phyloP scores from a whole-genome alignment of 2,888 invertebrate species.

The Venusia cambrica region DNA sequence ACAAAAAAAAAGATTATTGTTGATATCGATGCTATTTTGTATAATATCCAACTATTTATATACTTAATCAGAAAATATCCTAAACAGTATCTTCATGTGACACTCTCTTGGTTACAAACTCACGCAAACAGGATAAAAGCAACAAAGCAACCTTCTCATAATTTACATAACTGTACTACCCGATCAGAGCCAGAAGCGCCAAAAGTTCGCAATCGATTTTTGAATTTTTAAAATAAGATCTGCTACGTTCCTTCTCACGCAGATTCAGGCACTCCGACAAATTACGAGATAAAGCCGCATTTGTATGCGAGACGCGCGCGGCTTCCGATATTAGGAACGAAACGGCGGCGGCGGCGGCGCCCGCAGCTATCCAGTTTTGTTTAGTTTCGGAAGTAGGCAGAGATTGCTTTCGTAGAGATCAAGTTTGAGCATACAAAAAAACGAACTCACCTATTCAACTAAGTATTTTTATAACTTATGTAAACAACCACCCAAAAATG shows the following conservation, averaged over 20 bases:
- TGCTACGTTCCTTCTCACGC: slow-evolving; percentile 24
- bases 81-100: no score
- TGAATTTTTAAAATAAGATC: slow-evolving; percentile 27
- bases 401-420: slow-evolving; percentile 7
- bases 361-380: slow-evolving; percentile 15
- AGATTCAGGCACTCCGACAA: slow-evolving; percentile 40
- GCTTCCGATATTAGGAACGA: slow-evolving; percentile 50
- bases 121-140: no score
- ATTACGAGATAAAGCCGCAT: slow-evolving; percentile 50
- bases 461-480: no score
- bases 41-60: no score
- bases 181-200: background rate
- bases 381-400: slow-evolving; percentile 17
- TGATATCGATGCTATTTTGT: no score
- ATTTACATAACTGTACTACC: no score
- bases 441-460: no score
- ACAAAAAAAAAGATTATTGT: no score
- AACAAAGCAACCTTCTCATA: no score
- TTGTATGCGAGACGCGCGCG: slow-evolving; percentile 53
- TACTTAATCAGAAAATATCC: no score
- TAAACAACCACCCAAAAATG: background rate
- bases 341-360: slow-evolving; percentile 29
- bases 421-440: slow-evolving; percentile 2
- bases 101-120: no score
- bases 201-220: slow-evolving; percentile 6